Percentiles rank a stretch among this genome's conserved stretches.
These are phyloP conservation scores for Latrodectus geometricus DNA, from an alignment of 1,140 invertebrate species.

Conservation along the genomic window DNA sequence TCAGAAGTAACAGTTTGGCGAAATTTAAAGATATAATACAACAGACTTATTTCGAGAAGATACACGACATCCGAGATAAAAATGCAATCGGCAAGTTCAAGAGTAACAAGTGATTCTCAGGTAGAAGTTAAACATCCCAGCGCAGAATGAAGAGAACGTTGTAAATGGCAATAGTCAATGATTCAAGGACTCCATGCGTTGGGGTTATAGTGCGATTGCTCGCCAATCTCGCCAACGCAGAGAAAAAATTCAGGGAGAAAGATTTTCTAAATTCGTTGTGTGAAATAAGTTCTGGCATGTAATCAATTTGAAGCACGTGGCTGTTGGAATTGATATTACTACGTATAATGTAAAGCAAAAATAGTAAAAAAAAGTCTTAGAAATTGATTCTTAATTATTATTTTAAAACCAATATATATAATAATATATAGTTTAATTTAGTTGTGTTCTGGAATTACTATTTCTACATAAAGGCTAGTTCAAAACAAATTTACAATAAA, in stretches of 20 bases:
- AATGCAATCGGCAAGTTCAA: not conserved
- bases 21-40: not conserved
- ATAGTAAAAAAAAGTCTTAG: too few species aligned
- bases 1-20: not conserved
- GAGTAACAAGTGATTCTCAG: conserved; percentile 46
- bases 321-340: too few species aligned
- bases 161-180: conserved; percentile 32
- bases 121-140: not conserved
- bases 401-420: too few species aligned
- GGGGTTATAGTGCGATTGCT: conserved; percentile 12
- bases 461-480: too few species aligned
- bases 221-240: conserved; percentile 39
- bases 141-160: conserved; percentile 17
- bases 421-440: too few species aligned
- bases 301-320: too few species aligned
- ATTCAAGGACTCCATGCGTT: not conserved
- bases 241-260: not conserved
- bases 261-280: not conserved
- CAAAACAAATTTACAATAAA: too few species aligned
- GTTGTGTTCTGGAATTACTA: too few species aligned
- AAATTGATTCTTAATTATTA: too few species aligned
- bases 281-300: not conserved
- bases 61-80: not conserved
- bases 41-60: not conserved
- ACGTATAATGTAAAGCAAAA: too few species aligned